These are phyloP conservation scores for Cassiopea xamachana DNA, from an alignment of 30 jellyfish, hydroid and myxozoan species.

Conservation along the genomic window DNA sequence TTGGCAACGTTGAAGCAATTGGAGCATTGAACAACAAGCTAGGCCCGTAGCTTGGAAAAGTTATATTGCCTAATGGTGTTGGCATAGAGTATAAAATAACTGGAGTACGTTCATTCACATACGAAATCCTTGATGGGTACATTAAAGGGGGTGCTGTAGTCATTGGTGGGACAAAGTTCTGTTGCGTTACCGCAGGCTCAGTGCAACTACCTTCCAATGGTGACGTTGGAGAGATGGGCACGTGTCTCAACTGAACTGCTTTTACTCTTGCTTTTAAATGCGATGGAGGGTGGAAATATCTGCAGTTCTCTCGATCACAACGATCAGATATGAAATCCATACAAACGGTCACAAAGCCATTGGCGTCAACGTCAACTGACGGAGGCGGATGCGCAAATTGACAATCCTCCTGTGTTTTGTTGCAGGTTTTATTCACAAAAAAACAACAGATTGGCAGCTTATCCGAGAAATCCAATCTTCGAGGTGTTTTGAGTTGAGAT, in stretches of 20 bases:
- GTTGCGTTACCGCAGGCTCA: slow-evolving; percentile 26
- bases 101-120: slow-evolving; percentile 40
- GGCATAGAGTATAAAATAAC: slow-evolving; percentile 45
- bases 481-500: slow-evolving; percentile 31
- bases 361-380: slow-evolving; percentile 58
- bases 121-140: slow-evolving; percentile 30
- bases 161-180: slow-evolving; percentile 19
- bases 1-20: slow-evolving; percentile 22
- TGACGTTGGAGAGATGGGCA: slow-evolving; percentile 34
- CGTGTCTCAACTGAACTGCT: slow-evolving; percentile 70
- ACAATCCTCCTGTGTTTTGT: slow-evolving; percentile 63
- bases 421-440: slow-evolving; percentile 54
- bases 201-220: not conserved
- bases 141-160: slow-evolving; percentile 36
- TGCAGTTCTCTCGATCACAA: slow-evolving; percentile 67
- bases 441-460: slow-evolving; percentile 73
- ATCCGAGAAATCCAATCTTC: slow-evolving; percentile 77
- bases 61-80: slow-evolving; percentile 55
- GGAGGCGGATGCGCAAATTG: slow-evolving; percentile 80
- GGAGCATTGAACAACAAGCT: slow-evolving; percentile 23
- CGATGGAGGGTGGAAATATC: slow-evolving; percentile 76
- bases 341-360: slow-evolving; percentile 85
- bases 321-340: slow-evolving; percentile 73
- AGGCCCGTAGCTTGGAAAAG: slow-evolving; percentile 61
- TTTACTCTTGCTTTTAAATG: slow-evolving; percentile 69